Base-by-base conservation (phyloP, 2,888 invertebrate species). In the Branchellion lobata region DNA sequence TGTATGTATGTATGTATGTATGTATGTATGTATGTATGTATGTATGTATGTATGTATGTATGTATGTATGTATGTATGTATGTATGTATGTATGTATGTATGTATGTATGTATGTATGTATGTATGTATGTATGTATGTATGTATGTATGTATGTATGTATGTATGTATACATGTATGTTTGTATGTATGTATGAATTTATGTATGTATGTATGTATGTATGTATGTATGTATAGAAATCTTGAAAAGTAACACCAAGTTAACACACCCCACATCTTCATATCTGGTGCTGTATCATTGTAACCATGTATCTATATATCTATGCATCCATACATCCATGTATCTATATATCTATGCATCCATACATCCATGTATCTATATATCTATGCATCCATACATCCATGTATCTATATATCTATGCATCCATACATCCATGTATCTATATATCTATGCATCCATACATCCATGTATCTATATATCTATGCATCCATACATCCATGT, bases 1-100 rank as follows among this genome's bases (percentile, higher is more conserved):
- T 80, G 72, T 77, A 78, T 80, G 72, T 71, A 78, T 80, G 72
- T 65, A 78, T 77, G 71, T 69, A 79, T 80, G 78, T 51, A 71
- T 78, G 78, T 72, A 71, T 78, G 73, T 72, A 61, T 78, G 73
- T 57, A 71, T 78, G 78, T 78, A 71, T 78, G 72, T 78, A 47
- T 78, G 72, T 78, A 71, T 51, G 78, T 78, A 47, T 78, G 78
- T 51, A 8, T 72, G 73, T 72, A 47, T 78, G 78, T 78, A 61
- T 78, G 36, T 78, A 34, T 78, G 78, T 78, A 71, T 78, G 78
- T 78, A 71, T 78, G 78, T 78, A 51, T 78, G 72, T 71, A 47
- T 78, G 78, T 78, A 65, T 72, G 71, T 76, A 76, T 78, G 40
- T 69, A 21, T 78, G 69, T 73, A 53, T 68, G 69, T 76, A 68